Evolutionary conservation across 1,140 invertebrate species (phyloP), one percentile per base, ranked within the genome.

Genomic region (Heliconius eleuchia): DNA sequence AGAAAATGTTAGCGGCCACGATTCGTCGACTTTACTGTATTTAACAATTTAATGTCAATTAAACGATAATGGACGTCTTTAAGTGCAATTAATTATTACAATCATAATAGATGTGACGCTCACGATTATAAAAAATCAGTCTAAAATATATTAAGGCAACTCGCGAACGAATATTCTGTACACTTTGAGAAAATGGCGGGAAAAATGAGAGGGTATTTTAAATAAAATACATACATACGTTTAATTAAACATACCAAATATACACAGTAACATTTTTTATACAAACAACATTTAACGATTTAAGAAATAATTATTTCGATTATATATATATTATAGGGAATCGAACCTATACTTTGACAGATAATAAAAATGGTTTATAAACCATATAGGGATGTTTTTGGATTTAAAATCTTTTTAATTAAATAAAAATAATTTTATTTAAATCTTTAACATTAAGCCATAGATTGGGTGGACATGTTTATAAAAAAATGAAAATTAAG

Each of bases 121-220:
- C 85, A 86, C 85, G 85, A 86, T 90, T 89, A 90, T 91, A 93
- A 88, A 93, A 94, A 93, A 93, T 93, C 93, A 93, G 92, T 94
- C 92, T 93, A 93, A 93, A 92, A 89, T 92, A 89, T 93, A 93
- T 92, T 92, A 94, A 94, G 93, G 92, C 92, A 94, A 93, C 91
- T 93, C 83, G 91, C 92, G 90, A 92, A 92, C 88, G 46, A 81
- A 87, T 90, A 89, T 82, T 74, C 75, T 75, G 79, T 73, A 74
- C 80, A 73, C 71, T 73, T 74, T 73, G 73, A 66, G 34, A 72
- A 76, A 18, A 75, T 55, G 34, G 55, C 57, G 74, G 74, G 57
- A 42, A 66, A 75, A 60, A 60, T 42, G 37, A 71, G 34, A 70
- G 55, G 27, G n/a, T 57, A 57, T 23, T n/a, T 57, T 66, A 16